Evolutionary conservation across 2,113 vertebrate genomes (phyloP), one percentile per base, ranked within the genome.

Genomic region (Alethe castanea): DNA sequence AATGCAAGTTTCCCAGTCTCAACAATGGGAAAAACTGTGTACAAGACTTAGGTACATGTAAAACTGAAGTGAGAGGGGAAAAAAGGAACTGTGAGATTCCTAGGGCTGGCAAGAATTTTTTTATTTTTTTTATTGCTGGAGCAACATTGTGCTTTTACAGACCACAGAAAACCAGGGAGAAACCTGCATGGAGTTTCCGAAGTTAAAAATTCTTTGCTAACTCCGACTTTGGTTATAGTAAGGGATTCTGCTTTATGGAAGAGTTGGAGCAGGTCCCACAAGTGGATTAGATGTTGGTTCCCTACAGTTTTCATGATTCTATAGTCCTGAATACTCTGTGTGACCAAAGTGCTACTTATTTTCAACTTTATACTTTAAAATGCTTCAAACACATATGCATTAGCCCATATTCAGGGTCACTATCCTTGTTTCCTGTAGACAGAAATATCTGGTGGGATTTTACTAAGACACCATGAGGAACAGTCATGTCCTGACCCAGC

Each of bases 11-110:
- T 72, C 16, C 44, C 33, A 20, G 31, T 38, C 31, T 59, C n/a
- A 79, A 36, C 29, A 78, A 52, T 10, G 13, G 11, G 17, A 14
- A 44, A 83, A 84, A 7, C 25, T 67, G 7, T 24, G 26, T 65
- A 5, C 0, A 2, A 57, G 44, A 17, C 50, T 56, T 54, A 6
- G 12, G 8, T 73, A 9, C 6, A 1, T 26, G 14, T 14, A 35
- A 36, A 33, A 23, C 22, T 59, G 29, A 67, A 81, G 59, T 31
- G 35, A 73, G 25, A 77, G 18, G 18, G 33, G n/a, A 69, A 88
- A 90, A 76, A 18, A 80, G 52, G 76, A 86, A 61, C 26, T 59
- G 5, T 26, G 60, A 78, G 31, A 53, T 69, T 59, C 45, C 22
- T 20, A 56, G 33, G 22, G 4, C 33, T 77, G 40, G 29, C 25